These are phyloP conservation scores for Oreortyx pictus DNA, from an alignment of 2,797 vertebrate genomes.

Conservation along the genomic window DNA sequence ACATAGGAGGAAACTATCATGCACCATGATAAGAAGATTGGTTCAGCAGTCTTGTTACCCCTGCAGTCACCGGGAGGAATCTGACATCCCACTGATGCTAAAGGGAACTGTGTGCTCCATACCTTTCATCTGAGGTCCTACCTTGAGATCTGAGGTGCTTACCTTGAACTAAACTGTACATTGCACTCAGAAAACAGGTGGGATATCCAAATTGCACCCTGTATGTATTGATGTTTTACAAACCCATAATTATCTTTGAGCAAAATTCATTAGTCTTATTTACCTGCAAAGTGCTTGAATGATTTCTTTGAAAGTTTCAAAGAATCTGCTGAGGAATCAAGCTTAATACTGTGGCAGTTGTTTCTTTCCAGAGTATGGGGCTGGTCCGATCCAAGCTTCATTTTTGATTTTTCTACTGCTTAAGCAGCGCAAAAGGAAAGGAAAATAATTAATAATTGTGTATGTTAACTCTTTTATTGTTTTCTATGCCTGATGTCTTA, in stretches of 20 bases:
- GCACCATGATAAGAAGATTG: neutral
- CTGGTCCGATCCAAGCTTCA: neutral
- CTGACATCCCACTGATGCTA: neutral
- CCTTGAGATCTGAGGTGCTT: neutral
- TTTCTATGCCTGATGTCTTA: neutral
- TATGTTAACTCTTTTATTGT: neutral
- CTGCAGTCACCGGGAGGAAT: neutral
- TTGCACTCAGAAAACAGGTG: neutral
- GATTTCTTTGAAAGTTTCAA: neutral
- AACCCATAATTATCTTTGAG: neutral
- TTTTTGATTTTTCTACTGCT: neutral
- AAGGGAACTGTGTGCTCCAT: neutral
- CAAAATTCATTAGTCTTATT: neutral
- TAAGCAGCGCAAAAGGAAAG: neutral
- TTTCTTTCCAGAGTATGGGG: neutral
- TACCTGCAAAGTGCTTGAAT: neutral
- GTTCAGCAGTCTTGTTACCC: neutral
- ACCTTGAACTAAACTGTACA: neutral
- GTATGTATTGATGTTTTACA: neutral
- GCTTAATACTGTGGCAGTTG: neutral
- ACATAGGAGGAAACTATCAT: neutral
- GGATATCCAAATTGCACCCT: neutral
- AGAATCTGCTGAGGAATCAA: neutral
- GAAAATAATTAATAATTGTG: neutral
- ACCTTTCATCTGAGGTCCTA: neutral